These are phyloP conservation scores for Scomber scombrus DNA, from an alignment of 2,113 vertebrate genomes.

Conservation along the genomic window DNA sequence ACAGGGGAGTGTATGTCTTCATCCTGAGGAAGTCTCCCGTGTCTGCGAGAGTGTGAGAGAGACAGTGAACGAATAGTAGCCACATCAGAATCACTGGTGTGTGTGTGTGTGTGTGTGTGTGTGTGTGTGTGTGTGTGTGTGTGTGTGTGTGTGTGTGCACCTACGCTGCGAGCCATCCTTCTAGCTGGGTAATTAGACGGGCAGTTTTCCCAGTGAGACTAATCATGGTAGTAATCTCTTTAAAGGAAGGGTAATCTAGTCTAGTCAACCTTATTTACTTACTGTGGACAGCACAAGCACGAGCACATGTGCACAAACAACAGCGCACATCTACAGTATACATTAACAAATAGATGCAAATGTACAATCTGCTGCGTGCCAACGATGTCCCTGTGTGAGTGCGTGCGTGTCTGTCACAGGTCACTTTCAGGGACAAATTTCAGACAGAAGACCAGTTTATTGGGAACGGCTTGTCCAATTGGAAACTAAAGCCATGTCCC, in stretches of 20 bases:
- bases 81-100: slow-evolving; percentile 43
- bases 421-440: too few species aligned
- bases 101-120: slow-evolving; percentile 18
- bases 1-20: slow-evolving; percentile 53
- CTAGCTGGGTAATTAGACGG: slow-evolving; percentile 77
- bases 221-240: slow-evolving; percentile 85
- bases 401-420: not conserved
- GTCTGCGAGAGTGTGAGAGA: slow-evolving; percentile 30
- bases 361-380: not conserved
- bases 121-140: slow-evolving; percentile 24
- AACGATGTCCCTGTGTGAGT: not conserved
- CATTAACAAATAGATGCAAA: not conserved
- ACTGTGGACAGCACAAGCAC: slow-evolving; percentile 44
- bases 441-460: too few species aligned
- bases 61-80: slow-evolving; percentile 54
- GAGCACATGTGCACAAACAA: slow-evolving; percentile 5
- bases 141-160: slow-evolving; percentile 21
- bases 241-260: slow-evolving; percentile 84
- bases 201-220: slow-evolving; percentile 83
- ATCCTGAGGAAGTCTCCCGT: slow-evolving; percentile 45
- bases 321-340: not conserved
- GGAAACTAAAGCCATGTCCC: not conserved
- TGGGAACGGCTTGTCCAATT: not conserved
- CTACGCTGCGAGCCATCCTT: slow-evolving; percentile 59
- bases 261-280: slow-evolving; percentile 81